Base-by-base conservation (phyloP, 2,797 vertebrate genomes). In the Schizopygopsis malacanthus region DNA sequence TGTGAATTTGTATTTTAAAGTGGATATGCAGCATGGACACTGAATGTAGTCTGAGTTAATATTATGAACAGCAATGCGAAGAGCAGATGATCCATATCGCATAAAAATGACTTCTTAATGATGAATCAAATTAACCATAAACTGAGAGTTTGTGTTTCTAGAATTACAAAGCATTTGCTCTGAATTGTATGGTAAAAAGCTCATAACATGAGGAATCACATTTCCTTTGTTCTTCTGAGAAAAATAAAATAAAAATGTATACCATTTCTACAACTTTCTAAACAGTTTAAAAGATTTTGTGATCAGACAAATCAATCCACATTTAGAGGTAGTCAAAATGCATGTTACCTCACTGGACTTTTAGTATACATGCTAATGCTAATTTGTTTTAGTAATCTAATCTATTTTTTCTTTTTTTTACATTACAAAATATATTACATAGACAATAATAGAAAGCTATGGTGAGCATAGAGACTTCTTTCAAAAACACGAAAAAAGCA, bases 41-140 rank as follows among this genome's bases (percentile, higher is more conserved):
- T 41, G 45, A 77, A 65, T 83, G 18, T 61, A 75, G 25, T 63
- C 13, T 1, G 7, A 83, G 43, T 75, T 83, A 83, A 75, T 83
- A 75, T 39, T n/a, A 25, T 4, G 9, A 63, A 61, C 56, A 47
- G 56, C 41, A 50, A 13, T 50, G 43, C 9, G 4, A 56, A 83
- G 28, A n/a, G 52, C 81, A 73, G 43, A 83, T 83, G 71, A 73
- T 65, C 82, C 25, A 50, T 76, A 52, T 63, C 45, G 5, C 20
- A 76, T 83, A 56, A 77, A 56, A 77, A 43, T 28, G n/a, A 41
- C n/a, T 79, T 1, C 0, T 43, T 45, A 43, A 79, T 45, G 77
- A 79, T 63, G 4, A 79, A 12, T 63, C 6, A 63, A 45, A 79
- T 43, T 16, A 79, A 25, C 22, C 76, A 25, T 79, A 16, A 61